Conservation (phyloP, 2,113 vertebrate genomes). For the Athene noctua region DNA sequence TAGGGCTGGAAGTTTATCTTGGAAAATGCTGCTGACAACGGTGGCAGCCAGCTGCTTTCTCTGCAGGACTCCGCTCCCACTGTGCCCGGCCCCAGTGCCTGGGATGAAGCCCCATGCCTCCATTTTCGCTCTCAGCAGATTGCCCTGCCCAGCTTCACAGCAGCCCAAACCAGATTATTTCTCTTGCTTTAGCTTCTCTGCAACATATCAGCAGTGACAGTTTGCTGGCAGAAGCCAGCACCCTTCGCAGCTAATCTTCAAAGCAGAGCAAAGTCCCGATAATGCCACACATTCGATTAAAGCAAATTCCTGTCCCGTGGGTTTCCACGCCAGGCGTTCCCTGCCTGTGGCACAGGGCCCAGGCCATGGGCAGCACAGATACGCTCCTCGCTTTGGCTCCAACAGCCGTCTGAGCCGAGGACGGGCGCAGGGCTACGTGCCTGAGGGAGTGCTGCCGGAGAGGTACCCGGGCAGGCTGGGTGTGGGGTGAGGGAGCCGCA, state of each 20-base stretch:
- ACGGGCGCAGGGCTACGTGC: neutral
- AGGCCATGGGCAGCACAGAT: neutral
- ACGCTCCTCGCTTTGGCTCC: accelerated
- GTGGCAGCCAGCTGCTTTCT: neutral
- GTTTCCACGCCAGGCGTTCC: neutral
- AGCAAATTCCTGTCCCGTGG: neutral
- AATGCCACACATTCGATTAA: accelerated
- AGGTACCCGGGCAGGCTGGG: neutral
- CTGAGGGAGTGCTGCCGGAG: neutral
- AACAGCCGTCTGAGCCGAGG: neutral
- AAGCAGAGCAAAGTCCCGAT: neutral
- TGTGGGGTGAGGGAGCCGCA: neutral
- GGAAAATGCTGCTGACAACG: neutral
- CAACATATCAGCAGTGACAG: neutral
- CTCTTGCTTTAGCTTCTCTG: neutral
- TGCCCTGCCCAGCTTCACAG: neutral
- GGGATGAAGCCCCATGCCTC: accelerated
- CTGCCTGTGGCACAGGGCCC: neutral
- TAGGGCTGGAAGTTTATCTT: neutral
- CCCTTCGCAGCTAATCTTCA: neutral
- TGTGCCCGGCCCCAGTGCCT: accelerated
- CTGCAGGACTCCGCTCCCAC: neutral
- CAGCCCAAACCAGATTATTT: neutral
- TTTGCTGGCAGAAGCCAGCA: neutral
- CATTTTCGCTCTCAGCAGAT: neutral